A percentile compares a stretch with the other conserved stretches of the same genome.
Conservation (phyloP, 1,140 invertebrate genomes). For the Littorina saxatilis region DNA sequence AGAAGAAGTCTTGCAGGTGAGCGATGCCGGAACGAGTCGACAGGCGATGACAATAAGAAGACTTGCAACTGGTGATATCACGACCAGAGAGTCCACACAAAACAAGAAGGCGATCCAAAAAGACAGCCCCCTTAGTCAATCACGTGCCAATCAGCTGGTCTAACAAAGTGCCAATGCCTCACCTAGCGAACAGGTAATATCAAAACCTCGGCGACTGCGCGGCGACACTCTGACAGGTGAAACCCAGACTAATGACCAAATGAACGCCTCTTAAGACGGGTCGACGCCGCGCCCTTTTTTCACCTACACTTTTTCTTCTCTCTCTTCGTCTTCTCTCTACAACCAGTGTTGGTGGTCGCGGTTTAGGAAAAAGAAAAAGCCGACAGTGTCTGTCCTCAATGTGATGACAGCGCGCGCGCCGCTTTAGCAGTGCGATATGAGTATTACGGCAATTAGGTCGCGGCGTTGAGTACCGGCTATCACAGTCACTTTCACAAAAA, state of each 20-base stretch:
- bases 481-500: background rate
- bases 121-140: constrained; percentile 9
- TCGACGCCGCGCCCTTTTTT: background rate
- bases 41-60: no score
- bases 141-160: constrained; percentile 18
- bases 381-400: no score
- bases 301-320: background rate
- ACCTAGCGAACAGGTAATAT: no score
- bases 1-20: no score
- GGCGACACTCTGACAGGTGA: background rate
- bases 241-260: background rate
- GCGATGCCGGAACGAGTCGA: no score
- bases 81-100: no score
- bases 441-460: constrained; percentile 8
- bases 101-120: background rate
- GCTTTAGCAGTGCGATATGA: background rate
- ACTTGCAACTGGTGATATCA: no score
- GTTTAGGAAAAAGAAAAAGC: background rate
- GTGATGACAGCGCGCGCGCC: no score
- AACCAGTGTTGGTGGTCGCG: background rate
- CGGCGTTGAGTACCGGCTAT: background rate
- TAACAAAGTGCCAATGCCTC: background rate
- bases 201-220: no score
- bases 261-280: no score
- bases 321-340: background rate